These are phyloP conservation scores for Napeogenes inachia DNA, from an alignment of 2,888 invertebrate species.

Conservation along the genomic window DNA sequence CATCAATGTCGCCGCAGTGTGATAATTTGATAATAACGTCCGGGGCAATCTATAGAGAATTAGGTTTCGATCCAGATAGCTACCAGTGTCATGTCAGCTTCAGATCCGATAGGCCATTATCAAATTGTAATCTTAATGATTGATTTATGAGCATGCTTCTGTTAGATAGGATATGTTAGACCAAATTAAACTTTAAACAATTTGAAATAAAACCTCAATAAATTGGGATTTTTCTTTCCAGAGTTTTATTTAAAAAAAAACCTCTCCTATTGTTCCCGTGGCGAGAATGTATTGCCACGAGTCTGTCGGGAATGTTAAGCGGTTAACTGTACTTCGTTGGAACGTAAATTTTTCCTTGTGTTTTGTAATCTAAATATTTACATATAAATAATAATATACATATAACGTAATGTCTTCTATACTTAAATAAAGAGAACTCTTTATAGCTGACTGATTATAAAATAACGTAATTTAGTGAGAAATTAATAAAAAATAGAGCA, in stretches of 20 bases:
- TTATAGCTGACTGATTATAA: too few relatives aligned
- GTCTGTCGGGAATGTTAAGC: background rate
- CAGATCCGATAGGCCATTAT: background rate
- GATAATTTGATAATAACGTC: slow-evolving; percentile 2
- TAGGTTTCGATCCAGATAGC: background rate
- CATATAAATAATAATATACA: too few relatives aligned
- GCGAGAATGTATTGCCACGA: background rate
- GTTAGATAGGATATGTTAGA: too few relatives aligned
- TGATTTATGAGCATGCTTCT: too few relatives aligned
- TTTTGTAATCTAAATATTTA: too few relatives aligned
- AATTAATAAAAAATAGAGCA: too few relatives aligned
- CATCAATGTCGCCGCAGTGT: background rate
- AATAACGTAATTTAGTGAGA: too few relatives aligned
- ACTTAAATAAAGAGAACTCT: too few relatives aligned
- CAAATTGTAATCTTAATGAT: background rate
- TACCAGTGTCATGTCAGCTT: background rate
- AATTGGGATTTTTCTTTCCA: background rate
- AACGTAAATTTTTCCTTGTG: background rate
- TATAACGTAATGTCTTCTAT: too few relatives aligned
- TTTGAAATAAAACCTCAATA: background rate
- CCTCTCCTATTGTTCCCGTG: background rate
- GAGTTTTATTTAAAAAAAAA: background rate
- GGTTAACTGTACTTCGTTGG: slow-evolving; percentile 1
- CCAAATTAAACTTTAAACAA: too few relatives aligned
- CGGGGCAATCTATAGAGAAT: background rate